Evolutionary conservation across 2,797 vertebrate genomes (phyloP), one percentile per base, ranked within the genome.

Genomic region (Odontamblyopus rebecca): DNA sequence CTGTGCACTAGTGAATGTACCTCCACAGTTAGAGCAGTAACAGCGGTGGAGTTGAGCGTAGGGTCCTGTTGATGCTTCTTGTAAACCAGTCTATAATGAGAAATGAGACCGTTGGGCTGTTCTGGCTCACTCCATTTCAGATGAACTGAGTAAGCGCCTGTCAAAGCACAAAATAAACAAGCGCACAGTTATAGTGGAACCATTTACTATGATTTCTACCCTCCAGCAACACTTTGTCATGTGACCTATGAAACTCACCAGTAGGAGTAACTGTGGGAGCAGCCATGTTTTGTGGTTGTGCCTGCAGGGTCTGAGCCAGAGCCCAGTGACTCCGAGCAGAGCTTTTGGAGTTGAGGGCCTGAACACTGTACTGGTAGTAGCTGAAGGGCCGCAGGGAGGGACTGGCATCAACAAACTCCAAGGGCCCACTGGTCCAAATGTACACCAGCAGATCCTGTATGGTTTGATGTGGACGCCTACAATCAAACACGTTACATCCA

Each of bases 71-170:
- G 81, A 57, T 82, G 89, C 78, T 95, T 95, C 78, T 91, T 93
- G 67, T 96, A 97, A 85, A 95, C 77, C 26, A 98, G 90, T 66
- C 60, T 91, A 79, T 97, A 98, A 38, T 88, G 87, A 54, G 90
- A 91, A 83, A 98, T 95, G 56, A 94, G 61, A 18, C 96, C 96
- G 0, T 96, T 97, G 84, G 96, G 94, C 69, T 80, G 88, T 2
- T 38, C 54, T 0, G 96, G 97, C 72, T 91, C 79, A 0, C 80
- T 93, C 97, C 97, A 98, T 61, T 92, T 95, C 76, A 97, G 67
- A 76, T 77, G 81, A 50, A 89, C 69, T 6, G 94, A 94, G 79
- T 93, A 91, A 11, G 91, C 91, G 54, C 91, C 91, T 93, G 82
- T 77, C 50, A 69, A 54, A 68, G 61, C 18, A 4, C 60, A 80